Percentiles rank a stretch among this genome's conserved stretches.
These are phyloP conservation scores for Chaenocephalus aceratus DNA, from an alignment of 2,113 vertebrate species.

Conservation along the genomic window DNA sequence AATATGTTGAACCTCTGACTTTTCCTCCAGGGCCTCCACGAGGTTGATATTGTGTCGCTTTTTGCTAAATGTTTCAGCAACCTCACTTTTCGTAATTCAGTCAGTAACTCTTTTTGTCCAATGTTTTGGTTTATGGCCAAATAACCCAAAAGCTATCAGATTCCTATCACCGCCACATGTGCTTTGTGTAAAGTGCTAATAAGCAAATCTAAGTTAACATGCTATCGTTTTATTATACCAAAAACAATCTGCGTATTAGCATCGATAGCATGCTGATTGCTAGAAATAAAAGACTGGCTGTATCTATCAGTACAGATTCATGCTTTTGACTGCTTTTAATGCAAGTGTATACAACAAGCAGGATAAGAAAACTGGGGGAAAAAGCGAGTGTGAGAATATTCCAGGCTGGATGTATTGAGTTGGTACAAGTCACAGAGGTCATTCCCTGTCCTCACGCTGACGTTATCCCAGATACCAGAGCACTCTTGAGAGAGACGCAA, in stretches of 20 bases:
- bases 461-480: conserved; percentile 68
- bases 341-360: neutral
- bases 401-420: conserved; percentile 9
- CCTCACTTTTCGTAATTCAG: too few species aligned
- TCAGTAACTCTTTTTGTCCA: too few species aligned
- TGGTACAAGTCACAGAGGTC: conserved; percentile 63
- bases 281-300: neutral
- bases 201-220: too few species aligned
- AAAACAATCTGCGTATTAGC: neutral
- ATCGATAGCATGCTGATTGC: neutral
- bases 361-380: neutral
- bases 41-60: too few species aligned
- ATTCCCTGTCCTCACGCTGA: conserved; percentile 56
- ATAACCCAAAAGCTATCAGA: too few species aligned
- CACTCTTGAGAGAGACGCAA: conserved; percentile 65
- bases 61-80: too few species aligned
- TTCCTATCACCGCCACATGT: too few species aligned
- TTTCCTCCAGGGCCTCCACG: neutral
- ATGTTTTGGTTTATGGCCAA: too few species aligned
- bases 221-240: too few species aligned
- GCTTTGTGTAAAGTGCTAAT: too few species aligned
- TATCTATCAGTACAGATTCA: neutral
- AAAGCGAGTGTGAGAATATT: conserved; percentile 46
- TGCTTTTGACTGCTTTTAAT: neutral
- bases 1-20: neutral